A percentile compares a stretch with the other conserved stretches of the same genome.
These are phyloP conservation scores for Melieria crassipennis DNA, from an alignment of 2,888 invertebrate species.

Conservation along the genomic window DNA sequence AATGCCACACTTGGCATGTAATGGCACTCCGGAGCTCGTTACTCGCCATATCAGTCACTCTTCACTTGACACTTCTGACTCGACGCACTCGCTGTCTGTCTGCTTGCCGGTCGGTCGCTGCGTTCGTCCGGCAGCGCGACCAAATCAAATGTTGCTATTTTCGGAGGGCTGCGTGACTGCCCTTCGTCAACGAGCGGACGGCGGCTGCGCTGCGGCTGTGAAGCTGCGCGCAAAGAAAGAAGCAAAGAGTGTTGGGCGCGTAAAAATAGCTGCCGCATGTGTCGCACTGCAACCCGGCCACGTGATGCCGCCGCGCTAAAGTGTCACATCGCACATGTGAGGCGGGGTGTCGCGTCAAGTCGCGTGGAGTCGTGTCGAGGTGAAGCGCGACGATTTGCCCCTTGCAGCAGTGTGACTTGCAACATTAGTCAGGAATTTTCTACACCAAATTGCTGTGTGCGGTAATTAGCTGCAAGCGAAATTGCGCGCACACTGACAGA, in stretches of 20 bases:
- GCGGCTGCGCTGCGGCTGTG: too few relatives aligned
- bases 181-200: slow-evolving; percentile 18
- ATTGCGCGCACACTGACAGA: slow-evolving; percentile 6
- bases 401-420: slow-evolving; percentile 23
- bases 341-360: too few relatives aligned
- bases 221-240: too few relatives aligned
- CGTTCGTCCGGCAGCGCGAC: not conserved
- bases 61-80: slow-evolving; percentile 62
- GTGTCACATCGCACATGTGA: slow-evolving; percentile 28
- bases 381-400: too few relatives aligned
- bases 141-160: not conserved
- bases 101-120: not conserved
- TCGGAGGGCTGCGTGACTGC: slow-evolving; percentile 22
- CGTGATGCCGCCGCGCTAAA: slow-evolving; percentile 30
- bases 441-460: slow-evolving; percentile 33
- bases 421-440: slow-evolving; percentile 28
- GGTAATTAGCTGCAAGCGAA: slow-evolving; percentile 40
- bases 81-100: not conserved
- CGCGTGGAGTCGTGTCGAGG: too few relatives aligned
- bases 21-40: slow-evolving; percentile 54
- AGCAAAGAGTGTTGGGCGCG: not conserved
- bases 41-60: slow-evolving; percentile 63
- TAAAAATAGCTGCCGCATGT: slow-evolving; percentile 36
- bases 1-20: slow-evolving; percentile 44
- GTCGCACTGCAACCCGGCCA: slow-evolving; percentile 31